Base-by-base conservation (phyloP, 2,797 vertebrate species). In the Lates japonicus region DNA sequence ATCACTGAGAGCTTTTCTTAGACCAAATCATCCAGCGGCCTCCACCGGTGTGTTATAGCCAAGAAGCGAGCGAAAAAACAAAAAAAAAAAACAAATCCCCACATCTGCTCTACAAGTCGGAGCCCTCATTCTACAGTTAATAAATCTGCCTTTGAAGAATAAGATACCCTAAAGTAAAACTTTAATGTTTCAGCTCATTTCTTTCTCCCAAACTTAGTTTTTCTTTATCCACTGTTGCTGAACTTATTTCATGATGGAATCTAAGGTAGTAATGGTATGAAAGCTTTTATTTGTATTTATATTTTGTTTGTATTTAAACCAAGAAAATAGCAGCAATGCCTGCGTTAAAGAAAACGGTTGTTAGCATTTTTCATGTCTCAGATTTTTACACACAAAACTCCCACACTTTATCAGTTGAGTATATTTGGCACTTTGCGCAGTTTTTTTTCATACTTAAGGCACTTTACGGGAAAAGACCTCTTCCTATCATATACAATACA, bases 121-220 rank as follows among this genome's bases (percentile, higher is more conserved):
- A 74, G 57, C 59, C 42, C 70, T 86, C 81, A 78, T 79, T 82
- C 67, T 77, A 60, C 74, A 83, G 81, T 84, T 81, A 82, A 88
- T 90, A 91, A 90, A 92, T 90, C 82, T 87, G 68, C 74, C 74
- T 81, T 84, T 87, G 74, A 91, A 81, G 69, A 62, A 51, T 57
- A 69, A 88, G 88, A 81, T 71, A 70, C 25, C 37, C 51, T 58
- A 1, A 69, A 68, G 51, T 74, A 59, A 82, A 84, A 76, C 39
- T 86, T 86, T 37, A 76, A 55, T 74, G 51, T 76, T 82, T 48
- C 20, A 42, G 22, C 22, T 62, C 37, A 70, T 87, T 84, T 84
- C 44, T 22, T 52, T 71, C 19, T 19, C n/a, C 13, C 31, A 20
- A 57, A 70, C 8, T 44, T 42, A 8, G 58, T 76, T 73, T 76